phyloP scores from a whole-genome alignment of 2,113 vertebrate species.

The Bos taurus region DNA sequence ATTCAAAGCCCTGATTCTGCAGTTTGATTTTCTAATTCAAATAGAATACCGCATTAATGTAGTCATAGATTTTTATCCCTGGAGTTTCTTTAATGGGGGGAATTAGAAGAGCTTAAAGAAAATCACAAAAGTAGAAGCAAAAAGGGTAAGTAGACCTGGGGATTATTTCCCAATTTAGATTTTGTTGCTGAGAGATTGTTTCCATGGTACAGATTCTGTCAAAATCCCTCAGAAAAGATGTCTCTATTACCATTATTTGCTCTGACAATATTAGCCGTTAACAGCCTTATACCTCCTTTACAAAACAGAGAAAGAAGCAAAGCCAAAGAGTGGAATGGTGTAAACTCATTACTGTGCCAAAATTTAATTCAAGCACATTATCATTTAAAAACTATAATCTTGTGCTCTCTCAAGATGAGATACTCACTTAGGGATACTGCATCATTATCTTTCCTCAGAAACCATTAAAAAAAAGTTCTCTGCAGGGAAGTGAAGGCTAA shows the following conservation, averaged over 20 bases:
- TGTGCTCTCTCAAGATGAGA: conserved; percentile 15
- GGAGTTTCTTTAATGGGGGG: background rate
- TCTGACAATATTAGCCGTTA: conserved; percentile 48
- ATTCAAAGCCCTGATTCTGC: background rate
- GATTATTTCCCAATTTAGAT: conserved; percentile 42
- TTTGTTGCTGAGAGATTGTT: conserved; percentile 66
- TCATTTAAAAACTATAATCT: conserved; percentile 60
- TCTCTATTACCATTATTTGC: conserved; percentile 49
- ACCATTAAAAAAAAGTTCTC: conserved; percentile 13
- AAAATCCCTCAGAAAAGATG: conserved; percentile 39
- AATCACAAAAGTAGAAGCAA: conserved; percentile 25
- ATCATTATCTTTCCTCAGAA: conserved; percentile 52
- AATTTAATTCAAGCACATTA: conserved; percentile 65
- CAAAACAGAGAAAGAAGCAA: conserved; percentile 50
- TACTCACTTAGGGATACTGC: conserved; percentile 20
- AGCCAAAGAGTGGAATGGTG: conserved; percentile 26
- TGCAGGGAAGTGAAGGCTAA: conserved; percentile 23
- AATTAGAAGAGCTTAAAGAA: conserved; percentile 46
- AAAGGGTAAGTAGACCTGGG: background rate
- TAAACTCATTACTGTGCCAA: conserved; percentile 50
- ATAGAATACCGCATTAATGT: background rate
- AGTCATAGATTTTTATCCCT: conserved; percentile 25
- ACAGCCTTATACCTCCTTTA: conserved; percentile 25
- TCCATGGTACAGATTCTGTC: conserved; percentile 55
- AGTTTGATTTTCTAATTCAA: conserved; percentile 26